Percentiles rank a stretch among this genome's conserved stretches.
Evolutionary conservation across 2,797 vertebrate genomes (phyloP).

Genomic region (Gymnodraco acuticeps): DNA sequence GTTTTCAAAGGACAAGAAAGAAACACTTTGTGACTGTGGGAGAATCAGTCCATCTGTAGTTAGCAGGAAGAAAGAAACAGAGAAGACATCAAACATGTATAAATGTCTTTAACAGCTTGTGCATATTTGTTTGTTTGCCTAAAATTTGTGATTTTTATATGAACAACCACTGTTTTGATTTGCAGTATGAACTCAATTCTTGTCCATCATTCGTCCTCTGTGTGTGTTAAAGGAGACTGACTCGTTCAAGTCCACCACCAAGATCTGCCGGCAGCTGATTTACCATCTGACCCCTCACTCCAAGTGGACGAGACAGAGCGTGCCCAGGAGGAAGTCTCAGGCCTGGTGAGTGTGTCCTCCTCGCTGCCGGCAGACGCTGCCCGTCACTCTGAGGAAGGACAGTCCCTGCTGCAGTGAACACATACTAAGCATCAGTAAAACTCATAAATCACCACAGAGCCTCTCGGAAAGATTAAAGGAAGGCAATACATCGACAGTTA

Average conservation of each 20-base stretch:
- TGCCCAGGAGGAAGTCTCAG: conserved; percentile 88
- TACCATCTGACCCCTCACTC: conserved; percentile 94
- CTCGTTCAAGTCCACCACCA: conserved; percentile 89
- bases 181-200: background rate
- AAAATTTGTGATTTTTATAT: background rate
- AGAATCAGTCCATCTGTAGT: conserved; percentile 26
- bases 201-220: background rate
- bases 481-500: conserved; percentile 5
- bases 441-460: conserved; percentile 16
- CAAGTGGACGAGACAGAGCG: conserved; percentile 85
- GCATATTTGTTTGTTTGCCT: background rate
- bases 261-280: conserved; percentile 92
- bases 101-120: background rate
- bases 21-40: conserved; percentile 34
- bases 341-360: conserved; percentile 85
- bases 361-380: conserved; percentile 10
- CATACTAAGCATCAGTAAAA: conserved; percentile 12
- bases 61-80: conserved; percentile 10
- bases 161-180: background rate
- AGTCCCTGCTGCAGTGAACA: conserved; percentile 2
- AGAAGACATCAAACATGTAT: conserved; percentile 15
- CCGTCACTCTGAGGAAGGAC: conserved; percentile 20
- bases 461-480: background rate
- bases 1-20: conserved; percentile 41
- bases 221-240: conserved; percentile 84